These are phyloP conservation scores for Sebastes minor DNA, from an alignment of 2,797 vertebrate genomes.

Conservation along the genomic window DNA sequence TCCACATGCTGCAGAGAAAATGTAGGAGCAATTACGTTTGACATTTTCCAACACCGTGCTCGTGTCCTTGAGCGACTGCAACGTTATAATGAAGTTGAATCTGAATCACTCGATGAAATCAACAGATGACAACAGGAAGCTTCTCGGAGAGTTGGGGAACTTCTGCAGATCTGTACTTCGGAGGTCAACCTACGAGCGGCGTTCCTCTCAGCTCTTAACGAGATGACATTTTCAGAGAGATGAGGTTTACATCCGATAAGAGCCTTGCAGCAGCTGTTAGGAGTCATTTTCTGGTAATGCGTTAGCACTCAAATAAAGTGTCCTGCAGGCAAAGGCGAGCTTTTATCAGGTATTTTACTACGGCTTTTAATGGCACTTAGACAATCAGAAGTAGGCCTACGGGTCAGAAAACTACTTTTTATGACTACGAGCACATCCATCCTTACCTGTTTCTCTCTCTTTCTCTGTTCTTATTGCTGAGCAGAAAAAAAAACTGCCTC, in stretches of 20 bases:
- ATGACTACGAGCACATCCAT: not conserved
- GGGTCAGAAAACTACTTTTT: not conserved
- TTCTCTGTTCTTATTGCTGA: not conserved
- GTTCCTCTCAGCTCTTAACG: not conserved
- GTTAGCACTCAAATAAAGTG: conserved; percentile 11
- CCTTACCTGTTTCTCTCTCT: not conserved
- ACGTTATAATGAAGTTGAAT: not conserved
- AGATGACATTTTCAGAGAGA: not conserved
- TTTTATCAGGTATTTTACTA: conserved; percentile 1
- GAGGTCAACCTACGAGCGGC: not conserved
- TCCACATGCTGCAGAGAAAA: conserved; percentile 19
- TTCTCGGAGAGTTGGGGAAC: not conserved
- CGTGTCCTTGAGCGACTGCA: not conserved
- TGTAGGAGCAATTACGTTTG: conserved; percentile 9
- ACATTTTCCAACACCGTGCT: conserved; percentile 22
- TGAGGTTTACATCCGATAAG: not conserved
- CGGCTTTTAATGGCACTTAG: conserved; percentile 2
- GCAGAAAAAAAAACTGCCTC: not conserved
- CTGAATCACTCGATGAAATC: not conserved
- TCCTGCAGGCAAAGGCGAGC: conserved; percentile 19
- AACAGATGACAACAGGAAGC: not conserved
- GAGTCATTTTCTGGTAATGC: conserved; percentile 3
- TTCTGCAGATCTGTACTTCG: not conserved
- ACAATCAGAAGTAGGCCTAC: not conserved
- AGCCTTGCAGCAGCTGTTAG: not conserved